Evolutionary conservation across 2,113 vertebrate species (phyloP).

Genomic region (Mus pahari): DNA sequence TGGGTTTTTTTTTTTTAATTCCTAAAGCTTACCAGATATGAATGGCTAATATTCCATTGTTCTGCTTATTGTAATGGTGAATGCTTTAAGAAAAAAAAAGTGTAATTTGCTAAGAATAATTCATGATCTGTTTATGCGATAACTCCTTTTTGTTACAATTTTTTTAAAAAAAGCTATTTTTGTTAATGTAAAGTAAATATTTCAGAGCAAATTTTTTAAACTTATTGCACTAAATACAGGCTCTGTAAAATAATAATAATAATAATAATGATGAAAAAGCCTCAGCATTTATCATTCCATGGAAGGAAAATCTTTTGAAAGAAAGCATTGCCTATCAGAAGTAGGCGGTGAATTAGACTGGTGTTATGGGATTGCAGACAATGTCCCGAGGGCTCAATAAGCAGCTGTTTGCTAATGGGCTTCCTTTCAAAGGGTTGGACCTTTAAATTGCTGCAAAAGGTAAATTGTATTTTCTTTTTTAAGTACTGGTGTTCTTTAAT

Average conservation of each 20-base stretch:
- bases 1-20: conserved; percentile 76
- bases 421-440: conserved; percentile 87
- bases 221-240: conserved; percentile 90
- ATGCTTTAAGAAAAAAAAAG: conserved; percentile 86
- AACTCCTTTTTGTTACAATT: conserved; percentile 90
- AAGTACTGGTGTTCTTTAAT: conserved; percentile 84
- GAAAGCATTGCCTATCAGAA: conserved; percentile 83
- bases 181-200: conserved; percentile 91
- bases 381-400: conserved; percentile 75
- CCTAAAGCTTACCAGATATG: conserved; percentile 86
- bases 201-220: conserved; percentile 91
- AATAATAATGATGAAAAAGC: conserved; percentile 80
- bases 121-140: conserved; percentile 89
- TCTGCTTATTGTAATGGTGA: conserved; percentile 88
- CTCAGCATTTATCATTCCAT: conserved; percentile 87
- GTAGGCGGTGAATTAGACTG: conserved; percentile 76
- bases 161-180: conserved; percentile 91
- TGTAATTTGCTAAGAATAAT: conserved; percentile 89
- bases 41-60: conserved; percentile 87
- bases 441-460: conserved; percentile 83
- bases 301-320: conserved; percentile 84
- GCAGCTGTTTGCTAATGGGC: conserved; percentile 85
- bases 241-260: conserved; percentile 81
- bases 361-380: conserved; percentile 74
- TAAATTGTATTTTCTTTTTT: conserved; percentile 78